Evolutionary conservation across 2,888 invertebrate genomes (phyloP).

Genomic region (Torymus tubicola): DNA sequence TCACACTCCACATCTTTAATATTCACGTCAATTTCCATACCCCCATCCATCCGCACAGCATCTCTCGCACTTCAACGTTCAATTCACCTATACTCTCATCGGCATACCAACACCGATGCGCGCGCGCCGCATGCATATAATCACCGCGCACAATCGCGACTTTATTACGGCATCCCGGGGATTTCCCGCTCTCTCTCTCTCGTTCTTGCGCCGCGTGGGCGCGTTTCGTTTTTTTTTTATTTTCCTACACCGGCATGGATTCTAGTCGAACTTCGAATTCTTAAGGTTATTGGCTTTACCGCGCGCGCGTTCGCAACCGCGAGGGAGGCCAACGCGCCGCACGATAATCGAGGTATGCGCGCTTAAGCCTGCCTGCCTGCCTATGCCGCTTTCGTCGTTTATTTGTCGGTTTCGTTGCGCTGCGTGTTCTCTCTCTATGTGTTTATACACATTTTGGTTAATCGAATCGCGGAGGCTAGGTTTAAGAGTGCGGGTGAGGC

Average conservation of each 20-base stretch:
- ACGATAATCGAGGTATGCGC: constrained; percentile 4
- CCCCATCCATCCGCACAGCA: no score
- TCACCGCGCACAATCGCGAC: not conserved
- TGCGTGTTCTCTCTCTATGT: no score
- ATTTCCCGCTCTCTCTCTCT: not conserved
- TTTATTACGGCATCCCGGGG: constrained; percentile 29
- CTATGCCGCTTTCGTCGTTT: no score
- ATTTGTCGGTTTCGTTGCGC: no score
- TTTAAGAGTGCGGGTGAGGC: no score
- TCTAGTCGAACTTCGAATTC: constrained; percentile 49
- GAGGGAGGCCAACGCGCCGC: no score
- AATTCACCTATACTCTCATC: not conserved
- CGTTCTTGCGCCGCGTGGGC: not conserved
- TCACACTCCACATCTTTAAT: no score
- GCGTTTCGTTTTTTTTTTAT: not conserved
- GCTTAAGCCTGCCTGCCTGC: no score
- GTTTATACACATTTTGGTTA: no score
- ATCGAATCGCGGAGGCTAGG: no score
- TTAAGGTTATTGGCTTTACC: constrained; percentile 46
- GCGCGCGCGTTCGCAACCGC: not conserved
- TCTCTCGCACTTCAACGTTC: no score
- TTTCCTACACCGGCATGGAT: not conserved
- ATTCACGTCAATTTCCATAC: no score
- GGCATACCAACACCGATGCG: not conserved
- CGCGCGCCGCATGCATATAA: not conserved